Evolutionary conservation across 2,113 vertebrate species (phyloP), one percentile per base, ranked within the genome.

Genomic region (Pelmatolapia mariae): DNA sequence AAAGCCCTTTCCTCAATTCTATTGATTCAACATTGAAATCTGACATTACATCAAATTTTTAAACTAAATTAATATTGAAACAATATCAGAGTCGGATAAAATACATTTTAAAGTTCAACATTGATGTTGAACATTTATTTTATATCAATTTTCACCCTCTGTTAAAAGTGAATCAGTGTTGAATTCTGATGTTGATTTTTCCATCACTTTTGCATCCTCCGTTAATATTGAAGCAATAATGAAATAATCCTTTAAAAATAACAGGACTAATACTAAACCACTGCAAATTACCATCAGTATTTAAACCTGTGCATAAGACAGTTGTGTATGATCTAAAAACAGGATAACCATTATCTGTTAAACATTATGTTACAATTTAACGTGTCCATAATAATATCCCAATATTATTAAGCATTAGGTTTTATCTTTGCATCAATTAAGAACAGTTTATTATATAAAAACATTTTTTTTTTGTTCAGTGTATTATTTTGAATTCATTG

Each of bases 341-440:
- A 63, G 29, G 59, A 63, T 0, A 59, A 59, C 8, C 56, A 31
- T 63, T 63, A 19, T 19, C 31, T 63, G 59, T 63, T 36, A 63
- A 63, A 63, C 18, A 36, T 63, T 11, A 19, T 61, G 16, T 63
- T 11, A 63, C 59, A 63, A 63, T 63, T 63, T 36, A 63, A 63
- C 18, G 36, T 36, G 61, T 66, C 18, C 31, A 36, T 36, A 36
- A 36, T 36, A 19, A 36, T 63, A 63, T 68, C 7, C 63, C 19
- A 5, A 38, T 0, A 22, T 38, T 38, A 68, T 68, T 0, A 22
- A 68, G 63, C 63, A 68, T 68, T 68, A 22, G 1, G 7, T 33
- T 68, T 40, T 68, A 68, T 68, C 63, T 68, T 68, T 68, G 33
- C 19, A 66, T 66, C 6, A 66, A n/a, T 66, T 36, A 36, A 36